Evolutionary conservation across 2,888 invertebrate genomes (phyloP), one percentile per base, ranked within the genome.

Genomic region (Tortrix viridana): DNA sequence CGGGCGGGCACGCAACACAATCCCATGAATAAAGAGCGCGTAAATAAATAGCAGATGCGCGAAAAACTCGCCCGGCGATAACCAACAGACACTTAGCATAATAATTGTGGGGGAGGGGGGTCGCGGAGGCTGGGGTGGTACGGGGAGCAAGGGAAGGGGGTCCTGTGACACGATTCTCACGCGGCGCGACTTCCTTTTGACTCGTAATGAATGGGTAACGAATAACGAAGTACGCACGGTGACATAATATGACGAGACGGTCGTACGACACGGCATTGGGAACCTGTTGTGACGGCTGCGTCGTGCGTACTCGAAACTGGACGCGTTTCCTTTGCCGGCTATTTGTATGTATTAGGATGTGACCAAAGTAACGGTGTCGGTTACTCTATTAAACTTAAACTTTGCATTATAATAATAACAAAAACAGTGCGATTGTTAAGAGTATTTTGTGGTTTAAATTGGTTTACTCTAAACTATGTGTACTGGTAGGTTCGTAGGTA

Each of bases 31-130:
- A 90, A 88, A 90, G 89, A 91, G 82, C 86, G 86, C 88, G 88
- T 90, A 92, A 92, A 90, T 91, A 92, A 91, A 92, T 91, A 92
- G 89, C 91, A 91, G 92, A 92, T 91, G 92, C 89, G 90, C 90
- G 90, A 90, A 92, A 90, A 90, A 88, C 81, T 88, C 89, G 82
- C 88, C 89, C 85, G 85, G 75, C 79, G 77, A 80, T 84, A 79
- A 83, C 85, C 81, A 83, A 81, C 84, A 85, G 84, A 89, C 89
- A 89, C 89, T 90, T 91, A 88, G 89, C 91, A 90, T 90, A 89
- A 91, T 89, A 91, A 90, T 89, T 84, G 88, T 82, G 85, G 84
- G 84, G 81, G 69, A 53, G 54, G 71, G 62, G 41, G 69, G 69
- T 69, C 69, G 68, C 71, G 72, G 62, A 67, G 69, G 64, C 70